Base-by-base conservation (phyloP, 2,888 invertebrate genomes). In the Athripsodes cinereus region DNA sequence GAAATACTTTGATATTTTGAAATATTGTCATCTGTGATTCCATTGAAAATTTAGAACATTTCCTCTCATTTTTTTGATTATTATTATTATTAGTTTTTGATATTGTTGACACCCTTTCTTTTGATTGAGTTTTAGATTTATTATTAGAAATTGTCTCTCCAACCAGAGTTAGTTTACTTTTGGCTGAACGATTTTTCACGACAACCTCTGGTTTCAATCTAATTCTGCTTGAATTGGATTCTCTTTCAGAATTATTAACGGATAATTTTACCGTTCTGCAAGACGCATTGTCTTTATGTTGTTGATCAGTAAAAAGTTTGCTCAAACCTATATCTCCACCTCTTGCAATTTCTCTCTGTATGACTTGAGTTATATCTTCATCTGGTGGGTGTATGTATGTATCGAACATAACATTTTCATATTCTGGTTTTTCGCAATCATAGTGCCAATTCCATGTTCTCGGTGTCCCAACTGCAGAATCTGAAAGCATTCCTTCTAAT, bases 401-500 rank as follows among this genome's bases (percentile, higher is more conserved):
- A n/a, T 59, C 59, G 13, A 6, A 55, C 21, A 59, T 40, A 10
- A 59, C 46, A n/a, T 55, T 52, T 21, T 59, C 59, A 52, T 22
- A 52, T 44, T 55, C 22, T 10, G 34, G 16, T 50, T 19, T 44
- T 13, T 46, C 59, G 1, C 2, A n/a, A 22, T 26, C 31, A 26
- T 55, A 22, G 19, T 55, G 19, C 59, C 55, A 59, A 19, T 52
- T 35, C 54, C 54, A 59, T 11, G 22, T 44, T 21, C 55, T 52
- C 8, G 55, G 59, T 3, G 35, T 26, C 8, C 59, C 59, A 11
- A 55, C 40, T 10, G 21, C 22, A 11, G 22, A 1, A 22, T 59
- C 59, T 11, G 47, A 16, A 8, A 59, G 22, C 10, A 55, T 52
- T 26, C 51, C 54, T 16, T 59, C 52, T 13, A 49, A 34, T 26